phyloP scores from a whole-genome alignment of 2,888 invertebrate genomes.

The Empis livida region DNA sequence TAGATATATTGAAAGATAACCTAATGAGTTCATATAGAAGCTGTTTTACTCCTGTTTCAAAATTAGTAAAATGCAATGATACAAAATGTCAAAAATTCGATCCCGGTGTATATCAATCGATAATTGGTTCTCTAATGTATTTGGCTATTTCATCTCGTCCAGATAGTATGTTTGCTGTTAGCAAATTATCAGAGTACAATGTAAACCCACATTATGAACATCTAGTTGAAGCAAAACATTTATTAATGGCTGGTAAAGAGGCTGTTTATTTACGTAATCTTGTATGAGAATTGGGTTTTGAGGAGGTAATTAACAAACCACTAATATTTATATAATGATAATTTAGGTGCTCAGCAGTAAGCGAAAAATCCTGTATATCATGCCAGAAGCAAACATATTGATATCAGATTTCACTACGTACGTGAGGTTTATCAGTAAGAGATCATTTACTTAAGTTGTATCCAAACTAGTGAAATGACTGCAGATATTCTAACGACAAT shows the following conservation, averaged over 20 bases:
- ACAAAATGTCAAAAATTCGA: not conserved
- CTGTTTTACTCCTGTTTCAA: not conserved
- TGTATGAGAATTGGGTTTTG: constrained; percentile 2
- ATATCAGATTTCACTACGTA: constrained; percentile 6
- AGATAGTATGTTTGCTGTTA: constrained; percentile 3
- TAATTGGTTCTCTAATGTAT: constrained; percentile 7
- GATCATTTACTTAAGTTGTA: not conserved
- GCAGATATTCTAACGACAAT: constrained; percentile 7
- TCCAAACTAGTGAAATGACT: constrained; percentile 1
- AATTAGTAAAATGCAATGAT: not conserved
- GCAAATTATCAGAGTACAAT: constrained; percentile 12
- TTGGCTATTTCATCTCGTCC: constrained; percentile 4
- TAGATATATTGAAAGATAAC: not conserved
- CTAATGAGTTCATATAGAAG: not conserved
- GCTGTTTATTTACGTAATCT: constrained; percentile 6
- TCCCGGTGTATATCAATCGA: constrained; percentile 4
- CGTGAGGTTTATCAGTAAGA: constrained; percentile 4
- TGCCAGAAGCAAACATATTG: constrained; percentile 5
- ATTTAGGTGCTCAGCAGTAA: constrained; percentile 4
- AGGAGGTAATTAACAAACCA: not conserved
- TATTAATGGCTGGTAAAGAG: constrained; percentile 9
- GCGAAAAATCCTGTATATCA: constrained; percentile 6
- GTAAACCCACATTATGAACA: constrained; percentile 15
- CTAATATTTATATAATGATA: constrained; percentile 4
- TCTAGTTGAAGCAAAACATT: constrained; percentile 11